Evolutionary conservation across 1,140 invertebrate species (phyloP).

Genomic region (Arion vulgaris): DNA sequence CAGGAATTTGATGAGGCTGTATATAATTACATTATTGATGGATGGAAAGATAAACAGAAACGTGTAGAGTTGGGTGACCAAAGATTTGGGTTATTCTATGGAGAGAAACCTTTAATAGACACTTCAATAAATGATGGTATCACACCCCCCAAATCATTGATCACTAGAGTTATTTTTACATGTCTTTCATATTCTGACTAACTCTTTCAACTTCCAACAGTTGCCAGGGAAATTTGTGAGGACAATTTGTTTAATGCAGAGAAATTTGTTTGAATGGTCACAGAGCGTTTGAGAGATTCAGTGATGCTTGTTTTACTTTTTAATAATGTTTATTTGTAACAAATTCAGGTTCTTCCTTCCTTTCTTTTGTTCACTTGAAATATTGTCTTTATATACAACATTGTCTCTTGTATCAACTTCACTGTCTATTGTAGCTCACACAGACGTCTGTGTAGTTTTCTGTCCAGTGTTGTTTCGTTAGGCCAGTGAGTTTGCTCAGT

Average conservation of each 20-base stretch:
- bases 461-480: too few relatives aligned
- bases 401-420: too few relatives aligned
- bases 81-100: conserved; percentile 75
- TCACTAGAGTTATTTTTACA: background rate
- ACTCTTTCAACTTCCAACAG: background rate
- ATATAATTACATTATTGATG: conserved; percentile 74
- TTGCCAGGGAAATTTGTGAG: background rate
- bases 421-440: too few relatives aligned
- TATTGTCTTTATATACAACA: too few relatives aligned
- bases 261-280: background rate
- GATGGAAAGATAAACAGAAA: conserved; percentile 76
- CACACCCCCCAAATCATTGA: background rate
- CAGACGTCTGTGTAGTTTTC: too few relatives aligned
- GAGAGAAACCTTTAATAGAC: conserved; percentile 59
- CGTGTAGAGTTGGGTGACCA: conserved; percentile 74
- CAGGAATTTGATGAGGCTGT: conserved; percentile 70
- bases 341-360: too few relatives aligned
- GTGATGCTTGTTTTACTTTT: too few relatives aligned
- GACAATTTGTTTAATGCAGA: background rate
- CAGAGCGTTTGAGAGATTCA: background rate
- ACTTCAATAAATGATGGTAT: background rate
- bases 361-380: too few relatives aligned
- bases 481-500: too few relatives aligned
- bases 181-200: background rate
- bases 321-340: too few relatives aligned